A percentile compares a stretch with the other conserved stretches of the same genome.
Conservation (phyloP, 2,888 invertebrate genomes). For the Cantharis rufa region DNA sequence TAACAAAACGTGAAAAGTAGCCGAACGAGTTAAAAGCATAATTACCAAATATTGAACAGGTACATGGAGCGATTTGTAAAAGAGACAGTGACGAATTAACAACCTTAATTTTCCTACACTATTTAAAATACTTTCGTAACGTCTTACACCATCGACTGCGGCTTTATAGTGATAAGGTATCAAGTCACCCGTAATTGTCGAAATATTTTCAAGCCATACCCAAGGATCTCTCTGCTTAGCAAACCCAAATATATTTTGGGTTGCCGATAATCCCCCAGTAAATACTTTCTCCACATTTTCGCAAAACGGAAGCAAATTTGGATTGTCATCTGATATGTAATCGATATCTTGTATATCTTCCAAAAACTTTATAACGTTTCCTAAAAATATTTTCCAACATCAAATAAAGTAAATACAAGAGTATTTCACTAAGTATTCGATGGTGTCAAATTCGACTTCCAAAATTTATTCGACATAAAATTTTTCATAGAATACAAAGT, state of each 20-base stretch:
- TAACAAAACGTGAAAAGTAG: slow-evolving; percentile 8
- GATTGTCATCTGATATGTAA: slow-evolving; percentile 57
- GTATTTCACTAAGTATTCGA: neutral
- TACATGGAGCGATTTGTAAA: slow-evolving; percentile 59
- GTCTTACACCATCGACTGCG: slow-evolving; percentile 55
- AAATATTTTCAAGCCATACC: slow-evolving; percentile 61
- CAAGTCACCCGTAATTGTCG: slow-evolving; percentile 39
- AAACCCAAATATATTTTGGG: slow-evolving; percentile 53
- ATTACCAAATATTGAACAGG: slow-evolving; percentile 59
- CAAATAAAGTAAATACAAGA: neutral
- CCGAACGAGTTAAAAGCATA: neutral
- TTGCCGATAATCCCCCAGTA: slow-evolving; percentile 58
- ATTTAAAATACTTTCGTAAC: slow-evolving; percentile 53
- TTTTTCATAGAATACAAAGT: neutral
- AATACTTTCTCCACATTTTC: slow-evolving; percentile 61
- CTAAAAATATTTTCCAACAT: slow-evolving; percentile 38
- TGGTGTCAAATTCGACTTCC: neutral
- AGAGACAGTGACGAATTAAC: slow-evolving; percentile 58
- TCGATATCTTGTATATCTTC: slow-evolving; percentile 45
- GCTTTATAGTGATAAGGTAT: slow-evolving; percentile 52
- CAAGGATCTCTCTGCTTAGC: slow-evolving; percentile 57
- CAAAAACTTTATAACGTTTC: slow-evolving; percentile 53
- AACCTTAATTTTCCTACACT: slow-evolving; percentile 57
- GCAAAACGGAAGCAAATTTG: slow-evolving; percentile 58
- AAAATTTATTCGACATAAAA: neutral